Base-by-base conservation (phyloP, 2,113 vertebrate species). In the Blennius ocellaris region DNA sequence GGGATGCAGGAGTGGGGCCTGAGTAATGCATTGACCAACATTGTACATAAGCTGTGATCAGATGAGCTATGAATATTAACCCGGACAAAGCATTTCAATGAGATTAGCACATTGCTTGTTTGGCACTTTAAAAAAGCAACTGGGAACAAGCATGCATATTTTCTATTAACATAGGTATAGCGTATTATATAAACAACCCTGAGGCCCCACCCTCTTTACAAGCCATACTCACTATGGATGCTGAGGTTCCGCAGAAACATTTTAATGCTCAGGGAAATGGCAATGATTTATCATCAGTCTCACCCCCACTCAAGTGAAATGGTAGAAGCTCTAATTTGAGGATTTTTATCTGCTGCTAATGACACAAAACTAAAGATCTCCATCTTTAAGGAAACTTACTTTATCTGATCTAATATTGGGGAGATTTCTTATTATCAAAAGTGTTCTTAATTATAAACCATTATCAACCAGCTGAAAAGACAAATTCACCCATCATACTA, bases 41-140 rank as follows among this genome's bases (percentile, higher is more conserved):
- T 11, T 78, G 80, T 84, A 81, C 75, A 81, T 80, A 85, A 78
- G 81, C 83, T 80, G 15, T 79, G 83, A 86, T 87, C 82, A 86
- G 87, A 84, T 79, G 72, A 90, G 78, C 74, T 48, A 65, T 85
- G 83, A 86, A 87, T 87, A 87, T 82, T 69, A 90, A 86, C 59
- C 69, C n/a, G 65, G 63, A 81, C 51, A 76, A 81, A 81, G 61
- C 57, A 58, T 81, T 87, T 79, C 68, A 69, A 68, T 76, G 58
- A 72, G 60, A 80, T 69, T 73, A 74, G 74, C 67, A 60, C 50
- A 36, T 40, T 59, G 73, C 55, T 69, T 77, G 64, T 85, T 78
- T 68, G 61, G 67, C 77, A 76, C 60, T 81, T 90, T 67, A 11
- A 63, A 73, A 69, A 78, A 66, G n/a, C 73, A 57, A 14, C 73